A percentile compares a stretch with the other conserved stretches of the same genome.
These are phyloP conservation scores for Chymomyza caudatula DNA, from an alignment of 2,888 invertebrate species.

Conservation along the genomic window DNA sequence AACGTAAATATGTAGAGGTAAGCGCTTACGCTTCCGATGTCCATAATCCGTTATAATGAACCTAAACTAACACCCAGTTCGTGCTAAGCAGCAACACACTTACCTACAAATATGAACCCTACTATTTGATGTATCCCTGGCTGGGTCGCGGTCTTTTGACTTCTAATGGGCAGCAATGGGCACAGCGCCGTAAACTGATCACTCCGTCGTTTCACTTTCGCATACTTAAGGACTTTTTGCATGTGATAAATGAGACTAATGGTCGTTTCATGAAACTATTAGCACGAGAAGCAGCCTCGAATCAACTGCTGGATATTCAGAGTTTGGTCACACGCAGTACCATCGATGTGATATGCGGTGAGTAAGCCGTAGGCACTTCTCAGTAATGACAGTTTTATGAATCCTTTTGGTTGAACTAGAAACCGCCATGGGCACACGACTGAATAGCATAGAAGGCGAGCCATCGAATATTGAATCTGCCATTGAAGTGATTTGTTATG, in stretches of 20 bases:
- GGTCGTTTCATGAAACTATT: slow-evolving; percentile 76
- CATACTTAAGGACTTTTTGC: slow-evolving; percentile 58
- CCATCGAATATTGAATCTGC: slow-evolving; percentile 76
- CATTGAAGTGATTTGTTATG: slow-evolving; percentile 69
- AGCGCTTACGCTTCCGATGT: slow-evolving; percentile 1
- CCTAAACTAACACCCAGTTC: no score
- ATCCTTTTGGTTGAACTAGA: no score
- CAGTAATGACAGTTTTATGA: no score
- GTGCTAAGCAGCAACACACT: slow-evolving; percentile 73
- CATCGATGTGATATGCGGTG: slow-evolving; percentile 77
- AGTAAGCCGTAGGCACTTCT: background rate
- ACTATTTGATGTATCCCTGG: slow-evolving; percentile 76
- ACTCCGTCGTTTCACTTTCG: slow-evolving; percentile 78
- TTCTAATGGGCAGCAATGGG: slow-evolving; percentile 77
- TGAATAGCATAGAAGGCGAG: slow-evolving; percentile 50
- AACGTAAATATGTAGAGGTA: slow-evolving; percentile 50
- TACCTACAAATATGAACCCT: slow-evolving; percentile 77
- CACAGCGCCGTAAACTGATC: slow-evolving; percentile 78
- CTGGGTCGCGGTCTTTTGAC: slow-evolving; percentile 78
- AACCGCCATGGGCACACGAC: slow-evolving; percentile 56
- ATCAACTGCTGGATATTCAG: slow-evolving; percentile 78
- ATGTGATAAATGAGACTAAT: slow-evolving; percentile 78
- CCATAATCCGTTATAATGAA: no score
- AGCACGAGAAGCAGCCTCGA: slow-evolving; percentile 29
- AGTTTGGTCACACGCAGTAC: slow-evolving; percentile 78